Conservation (phyloP, 2,113 vertebrate species). For the Diadophis punctatus region DNA sequence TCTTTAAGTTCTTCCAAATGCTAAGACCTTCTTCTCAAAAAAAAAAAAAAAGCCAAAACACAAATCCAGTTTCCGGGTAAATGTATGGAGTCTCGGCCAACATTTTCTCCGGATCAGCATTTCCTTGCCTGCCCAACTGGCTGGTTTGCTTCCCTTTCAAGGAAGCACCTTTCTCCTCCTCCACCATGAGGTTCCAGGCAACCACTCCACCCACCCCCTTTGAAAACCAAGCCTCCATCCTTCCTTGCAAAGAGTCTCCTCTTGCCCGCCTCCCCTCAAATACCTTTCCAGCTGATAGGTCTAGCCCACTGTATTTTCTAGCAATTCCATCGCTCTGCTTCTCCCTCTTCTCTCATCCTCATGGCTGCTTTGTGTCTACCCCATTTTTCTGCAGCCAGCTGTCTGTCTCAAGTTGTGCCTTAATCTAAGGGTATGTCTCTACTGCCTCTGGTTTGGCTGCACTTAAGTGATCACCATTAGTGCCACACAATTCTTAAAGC, state of each 20-base stretch:
- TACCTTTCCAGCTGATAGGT: neutral
- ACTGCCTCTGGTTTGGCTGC: neutral
- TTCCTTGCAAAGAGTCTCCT: neutral
- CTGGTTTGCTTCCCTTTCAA: slow-evolving; percentile 9
- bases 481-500: neutral
- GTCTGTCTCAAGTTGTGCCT: neutral
- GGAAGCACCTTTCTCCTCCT: neutral
- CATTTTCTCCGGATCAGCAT: slow-evolving; percentile 7
- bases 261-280: neutral
- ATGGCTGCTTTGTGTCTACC: neutral
- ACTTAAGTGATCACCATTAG: neutral
- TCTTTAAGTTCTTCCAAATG: neutral
- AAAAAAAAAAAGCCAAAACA: neutral
- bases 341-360: neutral
- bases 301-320: neutral
- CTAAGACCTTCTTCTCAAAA: neutral
- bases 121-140: neutral
- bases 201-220: neutral
- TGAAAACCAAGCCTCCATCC: neutral
- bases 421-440: neutral
- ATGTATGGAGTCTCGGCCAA: neutral
- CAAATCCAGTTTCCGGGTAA: neutral
- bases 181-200: neutral
- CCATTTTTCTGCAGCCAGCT: neutral
- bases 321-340: neutral